Percentiles rank a stretch among this genome's conserved stretches.
These are phyloP conservation scores for Anolis carolinensis DNA, from an alignment of 2,113 vertebrate genomes.

Conservation along the genomic window DNA sequence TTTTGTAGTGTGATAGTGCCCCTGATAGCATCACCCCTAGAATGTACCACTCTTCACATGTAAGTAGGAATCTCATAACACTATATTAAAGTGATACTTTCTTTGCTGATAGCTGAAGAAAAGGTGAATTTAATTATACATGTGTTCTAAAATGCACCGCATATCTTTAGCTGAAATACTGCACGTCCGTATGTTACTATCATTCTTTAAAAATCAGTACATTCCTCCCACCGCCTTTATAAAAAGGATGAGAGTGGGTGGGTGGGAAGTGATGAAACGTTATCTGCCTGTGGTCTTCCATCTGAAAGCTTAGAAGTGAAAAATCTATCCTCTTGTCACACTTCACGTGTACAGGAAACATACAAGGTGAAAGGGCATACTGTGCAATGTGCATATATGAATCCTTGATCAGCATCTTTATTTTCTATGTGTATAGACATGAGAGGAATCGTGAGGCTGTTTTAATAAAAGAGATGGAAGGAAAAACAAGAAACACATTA, in stretches of 20 bases:
- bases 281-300: neutral
- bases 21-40: neutral
- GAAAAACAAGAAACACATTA: too few species aligned
- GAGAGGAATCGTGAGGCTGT: neutral
- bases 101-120: neutral
- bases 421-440: neutral
- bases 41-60: neutral
- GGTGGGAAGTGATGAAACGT: neutral
- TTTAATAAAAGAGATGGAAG: neutral
- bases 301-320: neutral
- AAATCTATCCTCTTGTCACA: neutral
- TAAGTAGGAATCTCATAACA: neutral
- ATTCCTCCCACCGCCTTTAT: constrained; percentile 4
- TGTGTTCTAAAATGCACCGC: neutral
- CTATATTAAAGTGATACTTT: neutral
- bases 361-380: neutral
- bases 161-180: neutral
- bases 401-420: neutral
- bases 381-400: neutral
- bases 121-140: neutral
- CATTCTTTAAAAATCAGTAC: neutral
- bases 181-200: neutral
- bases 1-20: too few species aligned
- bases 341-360: neutral
- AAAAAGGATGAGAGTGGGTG: constrained; percentile 9